Conservation (phyloP, 2,113 vertebrate genomes). For the Etheostoma spectabile region DNA sequence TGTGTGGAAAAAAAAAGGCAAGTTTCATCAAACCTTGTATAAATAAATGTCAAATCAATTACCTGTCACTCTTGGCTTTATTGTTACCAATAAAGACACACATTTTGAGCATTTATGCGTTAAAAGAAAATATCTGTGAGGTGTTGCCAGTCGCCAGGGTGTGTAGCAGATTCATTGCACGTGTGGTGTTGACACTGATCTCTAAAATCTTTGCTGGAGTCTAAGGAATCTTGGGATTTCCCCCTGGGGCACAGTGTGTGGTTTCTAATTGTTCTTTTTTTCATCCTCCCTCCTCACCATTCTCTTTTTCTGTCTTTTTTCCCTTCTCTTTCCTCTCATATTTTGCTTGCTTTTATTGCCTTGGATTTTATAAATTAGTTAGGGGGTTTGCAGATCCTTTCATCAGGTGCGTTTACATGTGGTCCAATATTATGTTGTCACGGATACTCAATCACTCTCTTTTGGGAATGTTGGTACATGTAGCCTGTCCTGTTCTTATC, state of each 20-base stretch:
- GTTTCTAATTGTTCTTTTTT: slow-evolving; percentile 60
- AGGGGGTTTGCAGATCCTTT: background rate
- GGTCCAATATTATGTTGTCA: slow-evolving; percentile 18
- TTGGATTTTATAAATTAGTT: slow-evolving; percentile 22
- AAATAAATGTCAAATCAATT: slow-evolving; percentile 24
- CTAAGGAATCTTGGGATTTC: slow-evolving; percentile 65
- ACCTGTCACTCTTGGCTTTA: slow-evolving; percentile 10
- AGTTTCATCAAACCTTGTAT: background rate
- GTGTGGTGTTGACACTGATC: slow-evolving; percentile 48
- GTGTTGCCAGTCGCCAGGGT: slow-evolving; percentile 16
- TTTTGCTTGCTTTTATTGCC: slow-evolving; percentile 5
- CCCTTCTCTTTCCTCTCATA: background rate
- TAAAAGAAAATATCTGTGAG: slow-evolving; percentile 35
- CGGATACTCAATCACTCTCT: background rate
- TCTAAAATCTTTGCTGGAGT: slow-evolving; percentile 53
- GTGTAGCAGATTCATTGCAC: slow-evolving; percentile 23
- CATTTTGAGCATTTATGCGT: slow-evolving; percentile 15
- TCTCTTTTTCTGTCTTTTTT: slow-evolving; percentile 8
- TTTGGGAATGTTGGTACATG: slow-evolving; percentile 1
- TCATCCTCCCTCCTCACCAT: slow-evolving; percentile 14
- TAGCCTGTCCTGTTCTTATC: slow-evolving; percentile 23
- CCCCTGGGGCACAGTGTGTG: slow-evolving; percentile 46
- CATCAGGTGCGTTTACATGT: slow-evolving; percentile 20
- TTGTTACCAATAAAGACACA: slow-evolving; percentile 12
- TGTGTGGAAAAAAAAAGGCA: background rate